phyloP scores from a whole-genome alignment of 2,113 vertebrate species.

The Carassius gibelio region DNA sequence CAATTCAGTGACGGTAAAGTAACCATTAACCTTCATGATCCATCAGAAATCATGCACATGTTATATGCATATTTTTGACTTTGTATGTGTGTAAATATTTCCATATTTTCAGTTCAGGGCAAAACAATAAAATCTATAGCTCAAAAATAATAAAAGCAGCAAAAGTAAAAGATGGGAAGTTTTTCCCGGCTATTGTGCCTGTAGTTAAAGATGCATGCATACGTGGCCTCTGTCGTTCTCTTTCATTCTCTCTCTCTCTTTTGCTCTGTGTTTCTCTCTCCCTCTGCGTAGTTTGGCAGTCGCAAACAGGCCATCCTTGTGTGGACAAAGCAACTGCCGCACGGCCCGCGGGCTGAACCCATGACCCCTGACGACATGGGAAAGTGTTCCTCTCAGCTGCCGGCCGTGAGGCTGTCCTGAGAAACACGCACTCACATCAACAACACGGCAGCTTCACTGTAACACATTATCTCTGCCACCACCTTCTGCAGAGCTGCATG shows the following conservation, averaged over 20 bases:
- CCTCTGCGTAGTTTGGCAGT: conserved; percentile 29
- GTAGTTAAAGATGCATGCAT: conserved; percentile 31
- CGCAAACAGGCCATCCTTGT: conserved; percentile 48
- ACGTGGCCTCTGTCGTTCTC: conserved; percentile 53
- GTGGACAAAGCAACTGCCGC: conserved; percentile 59
- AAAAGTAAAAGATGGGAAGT: background rate
- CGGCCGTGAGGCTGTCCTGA: conserved; percentile 37
- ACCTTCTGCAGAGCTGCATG: conserved; percentile 4
- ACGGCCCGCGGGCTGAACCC: conserved; percentile 46
- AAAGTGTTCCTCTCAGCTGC: conserved; percentile 60
- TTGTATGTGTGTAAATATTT: background rate
- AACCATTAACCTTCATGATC: background rate
- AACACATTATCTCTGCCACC: conserved; percentile 11
- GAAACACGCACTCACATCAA: conserved; percentile 24
- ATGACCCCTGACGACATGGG: conserved; percentile 56
- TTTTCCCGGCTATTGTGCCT: background rate
- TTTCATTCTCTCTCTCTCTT: conserved; percentile 21
- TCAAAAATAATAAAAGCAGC: background rate
- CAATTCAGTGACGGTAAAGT: background rate
- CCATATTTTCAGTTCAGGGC: background rate
- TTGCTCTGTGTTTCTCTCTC: conserved; percentile 11
- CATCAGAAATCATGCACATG: no score
- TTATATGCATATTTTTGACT: background rate
- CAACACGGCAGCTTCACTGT: conserved; percentile 23
- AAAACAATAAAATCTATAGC: background rate